Evolutionary conservation across 2,113 vertebrate genomes (phyloP).

Genomic region (Bubalus kerabau): DNA sequence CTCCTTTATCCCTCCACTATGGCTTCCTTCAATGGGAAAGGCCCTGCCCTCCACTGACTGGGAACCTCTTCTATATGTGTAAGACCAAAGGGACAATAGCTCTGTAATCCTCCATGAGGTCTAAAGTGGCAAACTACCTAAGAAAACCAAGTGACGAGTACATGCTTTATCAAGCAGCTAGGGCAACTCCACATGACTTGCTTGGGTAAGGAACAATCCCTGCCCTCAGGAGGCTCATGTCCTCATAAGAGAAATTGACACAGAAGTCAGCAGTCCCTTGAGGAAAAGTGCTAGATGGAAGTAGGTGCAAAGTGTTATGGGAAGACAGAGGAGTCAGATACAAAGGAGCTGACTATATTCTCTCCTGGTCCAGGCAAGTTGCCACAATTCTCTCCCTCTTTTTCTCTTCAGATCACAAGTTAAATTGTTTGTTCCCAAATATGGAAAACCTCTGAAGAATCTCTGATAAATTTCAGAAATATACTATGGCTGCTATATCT

Average conservation of each 20-base stretch:
- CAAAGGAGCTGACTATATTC: neutral
- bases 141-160: neutral
- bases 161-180: neutral
- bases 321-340: neutral
- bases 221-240: neutral
- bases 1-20: neutral
- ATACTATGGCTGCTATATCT: slow-evolving; percentile 5
- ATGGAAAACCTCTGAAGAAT: neutral
- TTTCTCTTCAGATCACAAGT: neutral
- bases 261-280: neutral
- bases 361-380: neutral
- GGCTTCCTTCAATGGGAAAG: slow-evolving; percentile 6
- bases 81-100: neutral
- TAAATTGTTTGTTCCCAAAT: slow-evolving; percentile 6
- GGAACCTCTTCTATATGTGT: neutral
- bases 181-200: neutral
- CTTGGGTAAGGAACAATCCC: neutral
- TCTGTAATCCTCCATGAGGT: neutral
- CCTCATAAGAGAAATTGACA: neutral
- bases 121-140: neutral
- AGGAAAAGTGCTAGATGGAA: neutral
- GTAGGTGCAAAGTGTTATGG: neutral
- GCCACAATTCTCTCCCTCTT: neutral
- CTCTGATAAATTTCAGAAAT: slow-evolving; percentile 30
- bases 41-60: neutral